phyloP scores from a whole-genome alignment of 2,888 invertebrate genomes.

The Ecdyonurus torrentis region DNA sequence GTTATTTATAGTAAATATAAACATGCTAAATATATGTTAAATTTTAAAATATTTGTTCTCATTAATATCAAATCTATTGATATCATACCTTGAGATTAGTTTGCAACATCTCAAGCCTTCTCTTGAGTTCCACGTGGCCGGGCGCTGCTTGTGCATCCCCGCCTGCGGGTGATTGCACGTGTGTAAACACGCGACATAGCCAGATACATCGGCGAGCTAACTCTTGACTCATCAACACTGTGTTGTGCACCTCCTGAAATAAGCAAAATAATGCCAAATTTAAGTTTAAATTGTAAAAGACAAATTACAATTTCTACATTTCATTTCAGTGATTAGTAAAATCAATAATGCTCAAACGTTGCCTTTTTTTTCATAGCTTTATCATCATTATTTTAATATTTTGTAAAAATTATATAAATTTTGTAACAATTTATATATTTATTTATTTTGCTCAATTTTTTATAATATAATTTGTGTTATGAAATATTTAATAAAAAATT shows the following conservation, averaged over 20 bases:
- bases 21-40: too few relatives aligned
- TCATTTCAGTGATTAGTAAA: too few relatives aligned
- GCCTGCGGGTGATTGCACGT: slow-evolving; percentile 36
- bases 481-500: not conserved
- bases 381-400: too few relatives aligned
- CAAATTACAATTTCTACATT: too few relatives aligned
- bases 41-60: not conserved
- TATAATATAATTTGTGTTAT: not conserved
- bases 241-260: slow-evolving; percentile 64
- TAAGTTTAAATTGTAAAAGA: too few relatives aligned
- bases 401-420: too few relatives aligned
- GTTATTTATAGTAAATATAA: too few relatives aligned
- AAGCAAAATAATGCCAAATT: too few relatives aligned
- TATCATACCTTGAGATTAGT: slow-evolving; percentile 46
- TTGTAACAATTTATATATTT: too few relatives aligned
- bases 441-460: not conserved
- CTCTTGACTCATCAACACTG: slow-evolving; percentile 62
- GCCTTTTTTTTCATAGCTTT: too few relatives aligned
- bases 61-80: not conserved
- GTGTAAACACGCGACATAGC: slow-evolving; percentile 45
- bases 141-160: slow-evolving; percentile 31
- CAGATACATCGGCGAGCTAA: slow-evolving; percentile 63
- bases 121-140: slow-evolving; percentile 44
- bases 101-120: slow-evolving; percentile 51
- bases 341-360: too few relatives aligned